phyloP scores from a whole-genome alignment of 2,113 vertebrate species.

The Cromileptes altivelis region DNA sequence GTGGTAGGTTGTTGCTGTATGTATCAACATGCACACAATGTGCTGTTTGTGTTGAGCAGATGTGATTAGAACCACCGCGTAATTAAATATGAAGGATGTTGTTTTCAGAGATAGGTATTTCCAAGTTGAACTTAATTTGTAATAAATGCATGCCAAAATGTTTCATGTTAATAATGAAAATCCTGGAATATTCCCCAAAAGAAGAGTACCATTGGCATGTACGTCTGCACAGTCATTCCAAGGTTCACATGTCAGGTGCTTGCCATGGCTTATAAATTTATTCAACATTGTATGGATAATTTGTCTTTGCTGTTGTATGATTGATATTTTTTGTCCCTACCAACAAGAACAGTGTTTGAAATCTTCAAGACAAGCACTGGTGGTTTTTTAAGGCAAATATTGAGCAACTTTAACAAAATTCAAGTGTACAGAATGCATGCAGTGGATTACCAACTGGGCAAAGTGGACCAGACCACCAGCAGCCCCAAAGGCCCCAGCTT shows the following conservation, averaged over 20 bases:
- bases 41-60: neutral
- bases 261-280: neutral
- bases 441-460: neutral
- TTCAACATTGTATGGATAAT: neutral
- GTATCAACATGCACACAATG: slow-evolving; percentile 1
- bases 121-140: neutral
- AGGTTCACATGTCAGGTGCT: neutral
- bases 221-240: neutral
- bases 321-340: neutral
- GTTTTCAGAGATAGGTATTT: neutral
- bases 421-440: too few species aligned
- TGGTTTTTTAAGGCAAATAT: neutral
- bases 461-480: neutral
- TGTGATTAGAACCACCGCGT: neutral
- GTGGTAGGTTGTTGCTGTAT: neutral
- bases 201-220: neutral
- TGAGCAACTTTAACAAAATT: neutral
- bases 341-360: too few species aligned
- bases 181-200: neutral
- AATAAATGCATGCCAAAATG: slow-evolving; percentile 11
- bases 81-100: slow-evolving; percentile 6
- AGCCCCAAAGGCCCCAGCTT: too few species aligned
- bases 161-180: neutral
- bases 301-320: neutral
- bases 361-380: neutral